Base-by-base conservation (phyloP, 2,113 vertebrate species). In the Catharus bicknelli region DNA sequence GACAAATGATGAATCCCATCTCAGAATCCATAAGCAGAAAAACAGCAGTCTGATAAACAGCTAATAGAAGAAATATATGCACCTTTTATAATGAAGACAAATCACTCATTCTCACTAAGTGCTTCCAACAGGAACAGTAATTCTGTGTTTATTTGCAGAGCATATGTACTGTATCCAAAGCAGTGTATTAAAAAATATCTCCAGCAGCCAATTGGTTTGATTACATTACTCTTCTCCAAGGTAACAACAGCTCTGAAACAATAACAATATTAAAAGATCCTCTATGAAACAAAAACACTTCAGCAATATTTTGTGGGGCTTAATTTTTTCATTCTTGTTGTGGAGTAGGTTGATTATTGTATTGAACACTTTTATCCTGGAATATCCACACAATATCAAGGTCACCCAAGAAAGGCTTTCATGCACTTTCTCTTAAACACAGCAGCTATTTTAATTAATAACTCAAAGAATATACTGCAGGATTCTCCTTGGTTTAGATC, bases 11-110 rank as follows among this genome's bases (percentile, higher is more conserved):
- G 80, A 96, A 88, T 95, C 82, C 95, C 79, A 66, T 88, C 94
- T 96, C 94, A 74, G 96, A 97, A 97, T 96, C 92, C 95, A 80
- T 81, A 96, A 98, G 93, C 94, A 95, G 96, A 96, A 94, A 93
- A 96, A 93, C 79, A 80, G 94, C 86, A 77, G 64, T 57, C 96
- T 96, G 96, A 97, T 97, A 97, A 97, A 96, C 96, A 97, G 93
- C 96, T 92, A 94, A 85, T 90, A 97, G 86, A 63, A 42, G 86
- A 97, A 96, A 97, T 96, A 96, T 74, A 96, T 95, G 94, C 95
- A 96, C 95, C 96, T 97, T 96, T 96, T 95, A 95, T 96, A 97
- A 96, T 90, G 84, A 97, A 97, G 97, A 98, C 94, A 97, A 97
- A 98, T 98, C 94, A 96, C 94, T 97, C 91, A 93, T 97, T 97